Percentiles rank a stretch among this genome's conserved stretches.
Conservation (phyloP, 1,140 invertebrate genomes). For the Orussus abietinus region DNA sequence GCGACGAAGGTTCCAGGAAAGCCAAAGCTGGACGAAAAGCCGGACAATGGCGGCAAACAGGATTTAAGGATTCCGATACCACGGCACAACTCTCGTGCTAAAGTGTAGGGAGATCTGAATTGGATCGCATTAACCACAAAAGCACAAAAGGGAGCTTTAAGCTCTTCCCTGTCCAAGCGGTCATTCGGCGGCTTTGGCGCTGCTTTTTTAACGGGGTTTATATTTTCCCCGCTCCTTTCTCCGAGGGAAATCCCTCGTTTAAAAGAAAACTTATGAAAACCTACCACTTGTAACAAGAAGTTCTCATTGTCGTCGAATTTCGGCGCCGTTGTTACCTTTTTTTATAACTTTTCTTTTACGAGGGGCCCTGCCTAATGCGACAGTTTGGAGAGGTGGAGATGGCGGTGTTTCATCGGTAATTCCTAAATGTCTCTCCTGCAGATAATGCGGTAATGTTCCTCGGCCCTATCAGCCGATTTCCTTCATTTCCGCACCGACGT, state of each 20-base stretch:
- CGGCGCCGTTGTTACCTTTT: too few species aligned
- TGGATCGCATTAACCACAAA: constrained; percentile 39
- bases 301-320: too few species aligned
- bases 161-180: constrained; percentile 22
- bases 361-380: too few species aligned
- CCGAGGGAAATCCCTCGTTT: too few species aligned
- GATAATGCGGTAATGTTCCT: constrained; percentile 37
- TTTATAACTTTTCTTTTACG: too few species aligned
- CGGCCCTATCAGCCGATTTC: constrained; percentile 35
- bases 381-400: constrained; percentile 17
- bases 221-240: constrained; percentile 12
- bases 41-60: constrained; percentile 31
- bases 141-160: constrained; percentile 28
- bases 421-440: constrained; percentile 24
- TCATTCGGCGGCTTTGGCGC: constrained; percentile 23
- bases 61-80: constrained; percentile 35
- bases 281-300: too few species aligned
- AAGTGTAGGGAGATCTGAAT: constrained; percentile 29
- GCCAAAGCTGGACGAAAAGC: constrained; percentile 11
- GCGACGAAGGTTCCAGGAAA: too few species aligned
- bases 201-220: constrained; percentile 18
- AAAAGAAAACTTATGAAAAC: too few species aligned
- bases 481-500: constrained; percentile 41
- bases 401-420: constrained; percentile 27
- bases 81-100: constrained; percentile 12